phyloP scores from a whole-genome alignment of 2,888 invertebrate genomes.

The Drosophila crucigera region DNA sequence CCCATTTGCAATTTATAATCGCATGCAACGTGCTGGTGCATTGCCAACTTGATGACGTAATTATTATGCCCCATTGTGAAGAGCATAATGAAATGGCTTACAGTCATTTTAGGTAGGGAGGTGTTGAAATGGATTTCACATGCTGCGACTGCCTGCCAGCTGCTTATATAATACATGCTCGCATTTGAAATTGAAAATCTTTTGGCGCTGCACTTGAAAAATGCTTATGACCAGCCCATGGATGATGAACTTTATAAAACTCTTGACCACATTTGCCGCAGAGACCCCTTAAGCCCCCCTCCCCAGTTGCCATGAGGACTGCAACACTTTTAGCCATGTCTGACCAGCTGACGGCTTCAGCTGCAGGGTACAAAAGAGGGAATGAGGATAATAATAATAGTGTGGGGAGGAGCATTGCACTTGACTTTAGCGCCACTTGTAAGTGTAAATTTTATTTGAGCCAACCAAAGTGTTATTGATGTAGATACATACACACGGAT shows the following conservation, averaged over 20 bases:
- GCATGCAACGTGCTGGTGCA: not conserved
- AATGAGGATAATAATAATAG: not conserved
- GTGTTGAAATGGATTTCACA: constrained; percentile 53
- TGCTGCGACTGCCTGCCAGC: constrained; percentile 46
- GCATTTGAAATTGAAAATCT: constrained; percentile 78
- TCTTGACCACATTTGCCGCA: constrained; percentile 76
- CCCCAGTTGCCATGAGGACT: constrained; percentile 3
- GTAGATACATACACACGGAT: constrained; percentile 26
- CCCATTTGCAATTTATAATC: no score
- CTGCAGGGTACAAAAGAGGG: not conserved
- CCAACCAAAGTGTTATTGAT: constrained; percentile 63
- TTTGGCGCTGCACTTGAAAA: constrained; percentile 76
- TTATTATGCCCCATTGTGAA: constrained; percentile 16
- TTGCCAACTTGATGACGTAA: constrained; percentile 14
- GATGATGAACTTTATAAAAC: constrained; percentile 77
- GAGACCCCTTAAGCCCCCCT: constrained; percentile 10
- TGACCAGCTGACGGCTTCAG: constrained; percentile 68
- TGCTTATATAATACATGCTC: constrained; percentile 68
- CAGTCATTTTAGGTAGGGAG: constrained; percentile 13
- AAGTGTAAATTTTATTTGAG: constrained; percentile 78
- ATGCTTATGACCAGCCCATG: constrained; percentile 67
- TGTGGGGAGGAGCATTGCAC: constrained; percentile 47
- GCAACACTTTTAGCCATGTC: constrained; percentile 69
- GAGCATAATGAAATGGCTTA: constrained; percentile 48
- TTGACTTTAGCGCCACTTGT: constrained; percentile 80